phyloP scores from a whole-genome alignment of 2,888 invertebrate genomes.

The Parnassius apollo region DNA sequence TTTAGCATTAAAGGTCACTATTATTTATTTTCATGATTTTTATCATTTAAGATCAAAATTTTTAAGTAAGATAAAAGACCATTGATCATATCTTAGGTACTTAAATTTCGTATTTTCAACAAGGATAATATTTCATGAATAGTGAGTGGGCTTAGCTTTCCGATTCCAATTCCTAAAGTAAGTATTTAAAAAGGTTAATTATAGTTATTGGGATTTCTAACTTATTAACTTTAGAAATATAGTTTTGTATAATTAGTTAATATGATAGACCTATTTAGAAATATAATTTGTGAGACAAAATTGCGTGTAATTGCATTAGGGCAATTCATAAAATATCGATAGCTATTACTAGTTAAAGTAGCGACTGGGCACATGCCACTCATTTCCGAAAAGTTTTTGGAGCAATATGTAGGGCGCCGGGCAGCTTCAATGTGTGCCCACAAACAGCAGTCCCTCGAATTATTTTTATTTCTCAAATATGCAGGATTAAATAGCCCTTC shows the following conservation, averaged over 20 bases:
- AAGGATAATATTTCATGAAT: constrained; percentile 28
- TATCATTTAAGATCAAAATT: constrained; percentile 18
- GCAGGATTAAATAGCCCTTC: no score
- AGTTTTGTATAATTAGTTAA: constrained; percentile 39
- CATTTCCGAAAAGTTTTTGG: no score
- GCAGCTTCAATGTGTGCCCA: no score
- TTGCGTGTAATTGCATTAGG: background rate
- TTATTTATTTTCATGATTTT: constrained; percentile 40
- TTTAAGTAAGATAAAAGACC: constrained; percentile 18
- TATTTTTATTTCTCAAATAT: no score
- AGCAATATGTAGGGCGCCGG: no score
- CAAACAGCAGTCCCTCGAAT: no score
- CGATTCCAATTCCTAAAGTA: constrained; percentile 42
- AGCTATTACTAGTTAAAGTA: no score
- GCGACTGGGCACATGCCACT: no score
- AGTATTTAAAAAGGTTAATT: constrained; percentile 53
- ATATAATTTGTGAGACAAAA: constrained; percentile 8
- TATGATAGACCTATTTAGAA: constrained; percentile 50
- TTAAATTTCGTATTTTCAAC: constrained; percentile 33
- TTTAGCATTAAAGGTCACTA: constrained; percentile 69
- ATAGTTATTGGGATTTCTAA: constrained; percentile 51
- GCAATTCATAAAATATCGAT: no score
- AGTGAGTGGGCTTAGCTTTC: constrained; percentile 42
- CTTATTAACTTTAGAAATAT: constrained; percentile 61
- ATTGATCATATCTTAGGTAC: constrained; percentile 38